Evolutionary conservation across 2,888 invertebrate genomes (phyloP), one percentile per base, ranked within the genome.

Genomic region (Augochlorella aurata): DNA sequence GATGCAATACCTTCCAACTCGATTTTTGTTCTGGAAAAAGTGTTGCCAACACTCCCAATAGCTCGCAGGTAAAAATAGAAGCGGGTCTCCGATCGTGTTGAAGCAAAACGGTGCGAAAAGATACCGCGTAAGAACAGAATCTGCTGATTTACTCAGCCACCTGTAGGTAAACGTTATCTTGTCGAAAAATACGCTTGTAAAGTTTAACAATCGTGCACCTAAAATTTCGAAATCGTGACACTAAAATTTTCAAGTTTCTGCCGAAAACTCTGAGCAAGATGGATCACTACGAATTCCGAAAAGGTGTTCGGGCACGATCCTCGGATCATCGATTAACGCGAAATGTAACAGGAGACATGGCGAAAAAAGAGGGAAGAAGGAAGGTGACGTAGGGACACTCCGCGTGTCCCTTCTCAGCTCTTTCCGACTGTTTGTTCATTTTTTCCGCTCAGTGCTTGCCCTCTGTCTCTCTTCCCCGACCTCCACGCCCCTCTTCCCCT

Each of bases 341-440:
- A 79, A 79, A 73, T 63, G 73, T 72, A 73, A 77, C 63, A 45
- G 61, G 68, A 49, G 73, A 47, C 61, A 54, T 29, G 24, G 66
- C 9, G 18, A 10, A 21, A 67, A 63, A 47, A 54, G 63, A 47
- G 72, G 38, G 29, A 21, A n/a, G 45, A n/a, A 21, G 54, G 24
- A 44, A 63, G 72, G 74, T 65, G 66, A 47, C 52, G 52, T 29
- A 65, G 61, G 71, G 69, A 72, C 77, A 67, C 75, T 52, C 74
- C 45, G 67, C 38, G 67, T 67, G 66, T 81, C 78, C 81, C 75
- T 81, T 84, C 74, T 79, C 83, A 71, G 78, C 76, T 83, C 86
- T 84, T 76, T 74, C 78, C 77, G 80, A 78, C 87, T 85, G 87
- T 89, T 88, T 86, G 89, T 87, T 88, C 87, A 89, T 87, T 90